Base-by-base conservation (phyloP, 1,140 invertebrate species). In the Drosophila mojavensis region DNA sequence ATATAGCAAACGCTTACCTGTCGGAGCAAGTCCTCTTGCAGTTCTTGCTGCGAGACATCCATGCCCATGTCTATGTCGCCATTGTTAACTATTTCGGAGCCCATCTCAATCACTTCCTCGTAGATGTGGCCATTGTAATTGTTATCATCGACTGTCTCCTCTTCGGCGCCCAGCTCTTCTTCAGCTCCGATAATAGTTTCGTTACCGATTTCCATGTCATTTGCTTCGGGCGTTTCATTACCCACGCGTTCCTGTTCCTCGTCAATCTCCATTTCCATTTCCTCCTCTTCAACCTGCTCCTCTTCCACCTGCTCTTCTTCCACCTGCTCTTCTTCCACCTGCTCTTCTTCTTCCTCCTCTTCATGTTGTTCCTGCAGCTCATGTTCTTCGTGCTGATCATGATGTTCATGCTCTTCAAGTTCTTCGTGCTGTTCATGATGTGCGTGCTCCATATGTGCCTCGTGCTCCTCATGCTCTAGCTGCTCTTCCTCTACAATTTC, bases 161-260 rank as follows among this genome's bases (percentile, higher is more conserved):
- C 66, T 39, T 70, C 73, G 1, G 17, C 45, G 10, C 55, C 51
- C 10, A 79, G 33, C 24, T 78, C 61, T 24, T 90, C 74, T 5
- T 88, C 78, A 45, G 73, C 71, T 4, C 63, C 80, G 43, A 83
- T 74, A 51, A 69, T 47, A 10, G 76, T 79, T 64, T 81, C 81
- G 7, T 53, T 51, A 4, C 62, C 76, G 13, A 79, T 63, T 51
- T 83, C 81, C 56, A 86, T 76, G 51, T 63, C 80, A 51, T 86
- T 43, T 36, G 73, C 50, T 11, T 83, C 78, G 26, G 73, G 15
- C 5, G 47, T 65, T 54, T 88, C 66, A 17, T 81, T 65, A 51
- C 64, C 69, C 5, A 83, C 68, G 7, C 72, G 69, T 5, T 77
- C 66, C 4, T 71, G 73, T 3, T 74, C 53, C 15, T 61, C 45